phyloP scores from a whole-genome alignment of 2,888 invertebrate species.

The Drosophila limbata region DNA sequence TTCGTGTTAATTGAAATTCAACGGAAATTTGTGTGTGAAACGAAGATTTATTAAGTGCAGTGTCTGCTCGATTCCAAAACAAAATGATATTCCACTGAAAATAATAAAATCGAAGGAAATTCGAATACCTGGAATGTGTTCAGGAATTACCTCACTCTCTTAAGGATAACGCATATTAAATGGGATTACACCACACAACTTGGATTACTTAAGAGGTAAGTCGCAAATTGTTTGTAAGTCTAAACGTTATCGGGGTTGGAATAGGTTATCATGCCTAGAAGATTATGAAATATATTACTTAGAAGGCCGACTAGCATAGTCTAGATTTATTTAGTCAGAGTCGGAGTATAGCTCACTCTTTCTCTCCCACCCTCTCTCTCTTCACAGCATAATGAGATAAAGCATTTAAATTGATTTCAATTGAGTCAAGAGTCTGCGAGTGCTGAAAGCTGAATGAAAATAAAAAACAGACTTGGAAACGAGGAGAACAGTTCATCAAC shows the following conservation, averaged over 20 bases:
- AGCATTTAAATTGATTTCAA: constrained; percentile 78
- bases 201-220: constrained; percentile 63
- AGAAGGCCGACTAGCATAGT: constrained; percentile 1
- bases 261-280: constrained; percentile 22
- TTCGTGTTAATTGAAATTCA: constrained; percentile 57
- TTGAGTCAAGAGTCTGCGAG: constrained; percentile 49
- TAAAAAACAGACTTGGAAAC: constrained; percentile 6
- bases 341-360: neutral
- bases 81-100: constrained; percentile 14
- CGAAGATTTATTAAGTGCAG: constrained; percentile 27
- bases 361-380: neutral
- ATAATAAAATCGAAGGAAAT: neutral
- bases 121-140: constrained; percentile 23
- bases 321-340: constrained; percentile 8
- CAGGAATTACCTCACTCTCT: constrained; percentile 1
- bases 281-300: constrained; percentile 18
- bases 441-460: constrained; percentile 8
- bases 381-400: constrained; percentile 43
- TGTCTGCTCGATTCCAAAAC: constrained; percentile 12
- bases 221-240: neutral
- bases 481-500: neutral
- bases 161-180: constrained; percentile 49
- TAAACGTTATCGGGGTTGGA: constrained; percentile 20
- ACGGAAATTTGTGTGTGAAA: constrained; percentile 42
- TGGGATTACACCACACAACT: constrained; percentile 51